phyloP scores from a whole-genome alignment of 1,140 invertebrate genomes.

The Ostrea denselamellosa region DNA sequence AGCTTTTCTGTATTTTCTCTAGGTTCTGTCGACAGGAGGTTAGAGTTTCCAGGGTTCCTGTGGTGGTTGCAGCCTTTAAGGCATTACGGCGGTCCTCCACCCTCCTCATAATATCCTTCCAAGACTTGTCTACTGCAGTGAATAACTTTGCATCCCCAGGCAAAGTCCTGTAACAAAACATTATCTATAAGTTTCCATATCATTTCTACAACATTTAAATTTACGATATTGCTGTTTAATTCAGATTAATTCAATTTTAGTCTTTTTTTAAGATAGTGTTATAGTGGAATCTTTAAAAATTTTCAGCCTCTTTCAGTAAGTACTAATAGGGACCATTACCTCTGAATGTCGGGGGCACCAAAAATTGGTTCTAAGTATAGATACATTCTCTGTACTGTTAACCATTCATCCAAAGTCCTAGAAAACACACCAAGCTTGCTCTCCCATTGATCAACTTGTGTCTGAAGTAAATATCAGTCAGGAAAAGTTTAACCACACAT shows the following conservation, averaged over 20 bases:
- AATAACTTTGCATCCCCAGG: constrained; percentile 90
- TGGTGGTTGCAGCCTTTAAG: constrained; percentile 75
- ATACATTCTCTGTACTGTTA: constrained; percentile 90
- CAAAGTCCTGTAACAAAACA: constrained; percentile 82
- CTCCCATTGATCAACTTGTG: constrained; percentile 89
- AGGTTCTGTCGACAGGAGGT: constrained; percentile 73
- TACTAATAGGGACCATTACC: constrained; percentile 58
- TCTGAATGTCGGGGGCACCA: constrained; percentile 91
- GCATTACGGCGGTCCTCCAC: constrained; percentile 78
- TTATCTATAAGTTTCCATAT: background rate
- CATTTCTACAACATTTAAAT: too few relatives aligned
- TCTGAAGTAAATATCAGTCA: constrained; percentile 70
- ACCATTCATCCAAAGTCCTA: constrained; percentile 89
- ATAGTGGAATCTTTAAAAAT: background rate
- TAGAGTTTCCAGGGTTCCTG: constrained; percentile 77
- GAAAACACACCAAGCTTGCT: constrained; percentile 86
- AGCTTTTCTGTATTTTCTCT: constrained; percentile 78
- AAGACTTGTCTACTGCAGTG: constrained; percentile 88
- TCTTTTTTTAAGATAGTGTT: too few relatives aligned
- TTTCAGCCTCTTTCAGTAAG: background rate
- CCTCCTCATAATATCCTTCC: constrained; percentile 88
- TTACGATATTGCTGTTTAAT: background rate
- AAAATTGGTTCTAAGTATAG: constrained; percentile 93
- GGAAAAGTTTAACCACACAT: background rate
- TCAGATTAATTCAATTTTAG: background rate